Evolutionary conservation across 2,113 vertebrate genomes (phyloP).

Genomic region (Oryzias woworae): DNA sequence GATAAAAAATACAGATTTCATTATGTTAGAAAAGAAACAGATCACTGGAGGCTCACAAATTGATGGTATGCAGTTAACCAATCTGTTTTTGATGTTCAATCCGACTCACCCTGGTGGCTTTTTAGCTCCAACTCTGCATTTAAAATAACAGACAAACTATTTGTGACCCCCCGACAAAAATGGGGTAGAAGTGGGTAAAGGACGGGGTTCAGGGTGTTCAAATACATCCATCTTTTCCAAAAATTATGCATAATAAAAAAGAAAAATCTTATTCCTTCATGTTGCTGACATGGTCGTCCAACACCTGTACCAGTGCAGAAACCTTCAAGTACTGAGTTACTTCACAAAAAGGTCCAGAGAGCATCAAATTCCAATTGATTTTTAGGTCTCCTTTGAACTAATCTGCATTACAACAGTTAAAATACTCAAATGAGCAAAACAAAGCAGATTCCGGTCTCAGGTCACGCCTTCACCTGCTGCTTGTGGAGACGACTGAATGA

Average conservation of each 20-base stretch:
- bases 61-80: slow-evolving; percentile 35
- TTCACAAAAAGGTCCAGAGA: no score
- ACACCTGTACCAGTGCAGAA: no score
- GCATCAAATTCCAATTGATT: no score
- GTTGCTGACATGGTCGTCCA: neutral
- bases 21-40: slow-evolving; percentile 34
- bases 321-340: no score
- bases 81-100: neutral
- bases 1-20: slow-evolving; percentile 29
- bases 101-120: no score
- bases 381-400: no score
- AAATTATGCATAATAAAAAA: neutral
- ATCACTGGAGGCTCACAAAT: slow-evolving; percentile 48
- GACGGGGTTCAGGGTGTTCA: slow-evolving; percentile 10
- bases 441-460: no score
- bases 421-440: no score
- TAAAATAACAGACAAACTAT: neutral
- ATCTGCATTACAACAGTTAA: no score
- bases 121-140: neutral
- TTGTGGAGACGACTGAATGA: no score
- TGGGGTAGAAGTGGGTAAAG: slow-evolving; percentile 41
- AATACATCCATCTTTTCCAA: slow-evolving; percentile 19
- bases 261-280: slow-evolving; percentile 35
- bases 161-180: slow-evolving; percentile 58
- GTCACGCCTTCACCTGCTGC: no score